Percentiles rank a stretch among this genome's conserved stretches.
Conservation (phyloP, 1,140 invertebrate species). For the Papilio xuthus region DNA sequence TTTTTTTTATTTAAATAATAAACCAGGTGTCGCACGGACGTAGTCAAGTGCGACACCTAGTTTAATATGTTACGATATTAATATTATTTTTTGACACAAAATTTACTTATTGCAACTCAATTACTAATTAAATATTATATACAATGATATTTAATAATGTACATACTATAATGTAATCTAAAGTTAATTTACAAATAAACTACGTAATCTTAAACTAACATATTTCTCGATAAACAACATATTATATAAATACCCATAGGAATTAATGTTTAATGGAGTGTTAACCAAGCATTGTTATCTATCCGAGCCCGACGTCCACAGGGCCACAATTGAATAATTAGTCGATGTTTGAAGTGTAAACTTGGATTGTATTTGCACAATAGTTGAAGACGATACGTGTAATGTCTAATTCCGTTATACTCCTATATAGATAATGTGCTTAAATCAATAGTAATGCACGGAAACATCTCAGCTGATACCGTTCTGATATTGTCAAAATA, state of each 20-base stretch:
- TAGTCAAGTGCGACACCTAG: too few relatives aligned
- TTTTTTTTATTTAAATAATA: too few relatives aligned
- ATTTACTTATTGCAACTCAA: neutral
- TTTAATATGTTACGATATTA: too few relatives aligned
- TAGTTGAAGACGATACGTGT: constrained; percentile 34
- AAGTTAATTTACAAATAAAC: neutral
- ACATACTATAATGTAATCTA: too few relatives aligned
- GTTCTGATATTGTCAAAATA: neutral
- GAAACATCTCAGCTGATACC: neutral
- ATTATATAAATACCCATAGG: constrained; percentile 1
- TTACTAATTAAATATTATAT: neutral
- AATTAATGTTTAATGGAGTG: constrained; percentile 34
- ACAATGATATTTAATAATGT: too few relatives aligned
- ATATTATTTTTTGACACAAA: too few relatives aligned
- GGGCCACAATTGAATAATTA: constrained; percentile 64
- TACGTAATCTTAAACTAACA: neutral
- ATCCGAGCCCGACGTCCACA: neutral
- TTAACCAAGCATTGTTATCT: constrained; percentile 10
- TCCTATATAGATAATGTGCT: neutral
- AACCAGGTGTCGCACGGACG: too few relatives aligned
- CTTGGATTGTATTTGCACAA: constrained; percentile 52
- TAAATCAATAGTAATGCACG: constrained; percentile 4
- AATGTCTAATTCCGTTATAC: constrained; percentile 34
- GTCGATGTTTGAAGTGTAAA: constrained; percentile 61
- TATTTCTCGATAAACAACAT: neutral